Percentiles rank a stretch among this genome's conserved stretches.
Evolutionary conservation across 1,140 invertebrate genomes (phyloP).

Genomic region (Drosophila takahashii): DNA sequence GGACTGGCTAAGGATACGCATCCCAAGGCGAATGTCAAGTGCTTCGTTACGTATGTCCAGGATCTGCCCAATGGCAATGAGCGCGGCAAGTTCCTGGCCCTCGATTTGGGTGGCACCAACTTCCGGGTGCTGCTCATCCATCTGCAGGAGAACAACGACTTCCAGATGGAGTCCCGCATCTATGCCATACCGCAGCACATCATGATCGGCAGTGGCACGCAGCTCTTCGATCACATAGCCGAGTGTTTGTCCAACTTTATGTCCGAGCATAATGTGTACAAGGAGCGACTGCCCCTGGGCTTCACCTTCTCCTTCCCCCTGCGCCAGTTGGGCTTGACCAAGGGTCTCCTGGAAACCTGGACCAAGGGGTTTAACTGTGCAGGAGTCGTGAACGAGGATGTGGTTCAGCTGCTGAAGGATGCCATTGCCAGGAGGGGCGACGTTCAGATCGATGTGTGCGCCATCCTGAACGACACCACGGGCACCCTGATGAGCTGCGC

Average conservation of each 20-base stretch:
- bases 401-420: slow-evolving; percentile 94
- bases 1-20: slow-evolving; percentile 94
- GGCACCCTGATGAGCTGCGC: slow-evolving; percentile 99
- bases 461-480: slow-evolving; percentile 99
- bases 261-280: slow-evolving; percentile 91
- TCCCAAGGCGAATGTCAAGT: slow-evolving; percentile 92
- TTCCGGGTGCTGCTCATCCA: slow-evolving; percentile 98
- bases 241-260: slow-evolving; percentile 98
- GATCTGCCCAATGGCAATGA: slow-evolving; percentile 98
- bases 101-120: slow-evolving; percentile 99
- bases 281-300: slow-evolving; percentile 95
- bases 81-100: slow-evolving; percentile 97
- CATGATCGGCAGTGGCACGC: slow-evolving; percentile 95
- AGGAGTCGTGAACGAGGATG: slow-evolving; percentile 96
- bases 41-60: slow-evolving; percentile 97
- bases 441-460: slow-evolving; percentile 97
- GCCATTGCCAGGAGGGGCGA: slow-evolving; percentile 94
- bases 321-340: slow-evolving; percentile 95
- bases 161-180: slow-evolving; percentile 98
- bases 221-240: slow-evolving; percentile 99
- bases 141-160: slow-evolving; percentile 91
- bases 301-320: slow-evolving; percentile 99
- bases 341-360: slow-evolving; percentile 96
- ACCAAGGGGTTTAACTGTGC: slow-evolving; percentile 98
- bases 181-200: slow-evolving; percentile 97